Evolutionary conservation across 2,888 invertebrate species (phyloP).

Genomic region (Drosophila buzzatii): DNA sequence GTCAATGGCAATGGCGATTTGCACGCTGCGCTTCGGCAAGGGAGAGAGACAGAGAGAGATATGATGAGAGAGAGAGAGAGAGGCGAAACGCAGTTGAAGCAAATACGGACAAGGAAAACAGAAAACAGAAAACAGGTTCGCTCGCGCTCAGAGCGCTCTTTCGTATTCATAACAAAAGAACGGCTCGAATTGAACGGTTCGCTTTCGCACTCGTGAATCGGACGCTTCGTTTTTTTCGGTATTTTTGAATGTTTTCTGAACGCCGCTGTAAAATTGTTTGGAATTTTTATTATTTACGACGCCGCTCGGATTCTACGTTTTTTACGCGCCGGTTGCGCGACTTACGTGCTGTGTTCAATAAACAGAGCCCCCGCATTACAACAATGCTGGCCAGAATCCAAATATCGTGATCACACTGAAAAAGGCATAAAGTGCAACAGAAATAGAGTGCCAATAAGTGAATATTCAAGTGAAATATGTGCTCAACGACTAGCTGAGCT

Average conservation of each 20-base stretch:
- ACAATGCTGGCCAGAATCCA: constrained; percentile 43
- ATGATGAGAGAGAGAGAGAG: constrained; percentile 11
- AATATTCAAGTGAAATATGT: constrained; percentile 47
- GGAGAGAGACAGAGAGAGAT: constrained; percentile 23
- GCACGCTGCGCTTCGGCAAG: constrained; percentile 37
- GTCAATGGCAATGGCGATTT: constrained; percentile 73
- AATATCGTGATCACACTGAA: constrained; percentile 39
- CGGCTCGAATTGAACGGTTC: constrained; percentile 85
- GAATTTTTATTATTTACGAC: constrained; percentile 44
- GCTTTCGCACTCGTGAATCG: constrained; percentile 69
- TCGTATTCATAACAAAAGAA: constrained; percentile 85
- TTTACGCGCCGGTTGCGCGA: constrained; percentile 57
- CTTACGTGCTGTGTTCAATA: constrained; percentile 60
- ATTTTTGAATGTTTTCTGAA: constrained; percentile 58
- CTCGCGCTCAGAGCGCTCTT: constrained; percentile 69
- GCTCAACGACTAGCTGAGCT: constrained; percentile 41
- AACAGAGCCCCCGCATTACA: constrained; percentile 38
- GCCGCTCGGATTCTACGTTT: constrained; percentile 33
- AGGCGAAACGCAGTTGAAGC: constrained; percentile 32
- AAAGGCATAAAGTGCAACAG: constrained; percentile 31
- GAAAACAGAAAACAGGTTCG: constrained; percentile 82
- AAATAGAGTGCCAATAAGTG: constrained; percentile 51
- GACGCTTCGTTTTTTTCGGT: constrained; percentile 48
- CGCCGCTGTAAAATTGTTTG: constrained; percentile 35
- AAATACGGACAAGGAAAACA: constrained; percentile 34